Base-by-base conservation (phyloP, 2,888 invertebrate genomes). In the Hydrotaea cyrtoneurina region DNA sequence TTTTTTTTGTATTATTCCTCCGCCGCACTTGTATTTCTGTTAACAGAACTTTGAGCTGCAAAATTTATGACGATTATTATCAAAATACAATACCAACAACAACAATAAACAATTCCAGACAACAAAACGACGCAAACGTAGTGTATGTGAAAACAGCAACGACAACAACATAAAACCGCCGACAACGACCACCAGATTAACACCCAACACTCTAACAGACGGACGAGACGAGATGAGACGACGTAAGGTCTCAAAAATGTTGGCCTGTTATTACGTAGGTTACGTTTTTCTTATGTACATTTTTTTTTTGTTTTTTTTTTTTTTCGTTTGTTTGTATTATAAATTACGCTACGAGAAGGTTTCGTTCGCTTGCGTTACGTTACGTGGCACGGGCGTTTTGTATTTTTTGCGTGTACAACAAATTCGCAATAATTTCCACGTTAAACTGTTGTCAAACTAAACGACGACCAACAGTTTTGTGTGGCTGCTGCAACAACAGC, bases 391-490 rank as follows among this genome's bases (percentile, higher is more conserved):
- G 50, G 50, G 50, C 2, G 15, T 79, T 78, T 80, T 78, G 80
- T 83, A 80, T 76, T 82, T 66, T 75, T 76, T 64, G 39, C 69
- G 80, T 72, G 72, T 88, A 90, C 90, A 91, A 91, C 90, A 91
- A 91, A 91, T 91, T 91, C 90, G 90, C 90, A 89, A 90, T 91
- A 91, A 91, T 91, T 91, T 90, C 91, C 91, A 91, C 91, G 91
- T 90, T 89, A 89, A 90, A 91, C 90, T 91, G 90, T 89, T 89
- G 89, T 88, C 89, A 89, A 89, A 88, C 88, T 89, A 88, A 89
- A 88, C 88, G 89, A 86, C 87, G 88, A 88, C 88, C 90, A 88
- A 88, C 89, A 89, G 90, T 90, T 90, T 90, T 90, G 91, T 88
- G 72, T 71, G 66, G 39, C 43, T 21, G 66, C 77, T 80, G 79